phyloP scores from a whole-genome alignment of 1,140 invertebrate genomes.

The Chironomus tepperi region DNA sequence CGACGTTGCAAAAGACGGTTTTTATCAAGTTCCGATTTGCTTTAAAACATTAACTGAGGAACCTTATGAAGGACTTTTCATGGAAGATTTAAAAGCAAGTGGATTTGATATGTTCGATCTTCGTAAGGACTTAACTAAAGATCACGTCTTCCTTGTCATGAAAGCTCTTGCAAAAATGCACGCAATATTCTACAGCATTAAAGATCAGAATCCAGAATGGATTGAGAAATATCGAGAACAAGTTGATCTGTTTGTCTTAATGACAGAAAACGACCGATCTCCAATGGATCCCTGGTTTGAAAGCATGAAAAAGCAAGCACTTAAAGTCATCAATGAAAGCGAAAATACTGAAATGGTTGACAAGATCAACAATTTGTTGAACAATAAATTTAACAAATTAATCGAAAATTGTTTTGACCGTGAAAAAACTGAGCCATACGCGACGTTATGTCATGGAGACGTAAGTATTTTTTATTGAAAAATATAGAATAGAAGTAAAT shows the following conservation, averaged over 20 bases:
- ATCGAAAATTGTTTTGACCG: constrained; percentile 28
- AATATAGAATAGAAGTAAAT: not conserved
- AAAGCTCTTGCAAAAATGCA: constrained; percentile 46
- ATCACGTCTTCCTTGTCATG: constrained; percentile 41
- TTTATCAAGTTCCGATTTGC: constrained; percentile 38
- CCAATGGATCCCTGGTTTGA: constrained; percentile 31
- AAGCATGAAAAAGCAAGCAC: constrained; percentile 31
- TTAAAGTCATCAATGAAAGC: constrained; percentile 26
- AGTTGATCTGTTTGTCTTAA: constrained; percentile 35
- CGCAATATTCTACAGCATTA: constrained; percentile 44
- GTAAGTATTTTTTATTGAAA: not conserved
- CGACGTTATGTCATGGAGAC: constrained; percentile 47
- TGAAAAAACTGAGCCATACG: constrained; percentile 35
- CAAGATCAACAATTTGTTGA: constrained; percentile 29
- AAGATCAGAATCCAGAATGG: constrained; percentile 27
- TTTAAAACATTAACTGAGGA: constrained; percentile 35
- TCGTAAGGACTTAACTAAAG: constrained; percentile 37
- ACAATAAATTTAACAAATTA: constrained; percentile 29
- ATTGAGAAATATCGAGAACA: constrained; percentile 25
- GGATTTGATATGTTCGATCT: constrained; percentile 43
- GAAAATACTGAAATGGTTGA: constrained; percentile 24
- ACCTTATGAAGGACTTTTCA: constrained; percentile 42
- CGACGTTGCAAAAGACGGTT: constrained; percentile 29
- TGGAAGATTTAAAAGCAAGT: constrained; percentile 44
- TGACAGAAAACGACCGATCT: constrained; percentile 28